These are phyloP conservation scores for Chiloscyllium plagiosum DNA, from an alignment of 2,113 vertebrate genomes.

Conservation along the genomic window DNA sequence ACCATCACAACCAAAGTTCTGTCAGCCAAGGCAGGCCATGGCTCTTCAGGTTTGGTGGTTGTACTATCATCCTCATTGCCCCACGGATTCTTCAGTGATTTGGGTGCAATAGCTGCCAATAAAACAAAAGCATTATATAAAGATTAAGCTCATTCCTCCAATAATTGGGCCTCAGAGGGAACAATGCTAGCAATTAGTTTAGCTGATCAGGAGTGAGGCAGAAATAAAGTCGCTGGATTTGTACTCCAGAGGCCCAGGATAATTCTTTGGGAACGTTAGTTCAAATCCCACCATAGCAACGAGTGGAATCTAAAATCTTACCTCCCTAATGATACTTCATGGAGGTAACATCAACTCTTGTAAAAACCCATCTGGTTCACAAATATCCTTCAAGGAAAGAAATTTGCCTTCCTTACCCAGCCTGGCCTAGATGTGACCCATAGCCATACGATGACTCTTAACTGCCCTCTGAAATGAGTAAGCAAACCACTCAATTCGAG, in stretches of 20 bases:
- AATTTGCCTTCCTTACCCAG: no score
- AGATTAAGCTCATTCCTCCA: background rate
- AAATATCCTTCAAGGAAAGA: no score
- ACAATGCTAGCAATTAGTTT: background rate
- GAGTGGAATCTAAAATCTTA: no score
- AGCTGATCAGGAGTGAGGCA: background rate
- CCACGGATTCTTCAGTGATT: constrained; percentile 84
- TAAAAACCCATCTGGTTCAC: background rate
- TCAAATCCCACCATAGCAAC: no score
- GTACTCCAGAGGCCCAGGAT: no score
- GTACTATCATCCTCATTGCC: constrained; percentile 72
- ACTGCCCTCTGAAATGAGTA: no score
- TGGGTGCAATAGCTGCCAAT: constrained; percentile 74
- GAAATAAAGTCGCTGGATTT: background rate
- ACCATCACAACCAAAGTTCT: constrained; percentile 74
- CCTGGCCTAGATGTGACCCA: no score
- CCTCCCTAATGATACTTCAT: no score
- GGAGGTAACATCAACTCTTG: no score
- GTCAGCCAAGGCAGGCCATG: constrained; percentile 82
- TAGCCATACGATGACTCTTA: no score
- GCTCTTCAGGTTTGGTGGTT: constrained; percentile 74
- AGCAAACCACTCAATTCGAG: no score
- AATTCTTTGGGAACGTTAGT: no score
- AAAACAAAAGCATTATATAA: background rate
- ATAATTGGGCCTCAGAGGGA: background rate